Base-by-base conservation (phyloP, 2,113 vertebrate genomes). In the Phaethon lepturus region DNA sequence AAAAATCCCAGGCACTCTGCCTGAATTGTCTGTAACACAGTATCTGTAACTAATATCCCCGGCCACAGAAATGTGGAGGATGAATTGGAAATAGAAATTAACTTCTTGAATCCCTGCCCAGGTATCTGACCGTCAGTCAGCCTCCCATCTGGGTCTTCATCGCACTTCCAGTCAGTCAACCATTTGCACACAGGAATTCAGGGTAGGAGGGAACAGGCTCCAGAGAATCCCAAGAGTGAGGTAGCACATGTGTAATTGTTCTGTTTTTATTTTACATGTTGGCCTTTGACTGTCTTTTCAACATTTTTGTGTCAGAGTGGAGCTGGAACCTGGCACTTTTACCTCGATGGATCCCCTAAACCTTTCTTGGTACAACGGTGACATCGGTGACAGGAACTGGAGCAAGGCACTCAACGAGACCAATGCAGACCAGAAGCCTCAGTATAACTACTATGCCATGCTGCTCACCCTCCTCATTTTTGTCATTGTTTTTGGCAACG, bases 401-500 rank as follows among this genome's bases (percentile, higher is more conserved):
- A 99, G 98, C 90, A 97, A 97, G 93, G 90, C 98, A 72, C 96
- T 99, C 98, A 99, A 99, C 14, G 96, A 94, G 10, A 99, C 99
- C 2, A 95, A 83, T 1, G 96, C 95, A 19, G 98, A 95, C 81
- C 97, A 95, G 40, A 98, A 97, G 97, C 98, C 98, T 66, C 99
- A 98, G 28, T 99, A 99, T 97, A 99, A 99, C 97, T 99, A 99
- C 98, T 99, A 99, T 1, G 99, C 99, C 97, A 99, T 99, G 98
- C 99, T 99, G 75, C 99, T 99, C 31, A 99, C 99, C 6, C 98
- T 99, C 42, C 99, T 99, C 97, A 99, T 99, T 98, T 99, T 99
- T 3, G 92, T 99, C 98, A 99, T 99, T 13, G 98, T 99, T 95
- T 99, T 99, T 0, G 99, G 99, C 97, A 99, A 99, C 3, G 99